Evolutionary conservation across 2,113 vertebrate genomes (phyloP).

Genomic region (Nerophis ophidion): DNA sequence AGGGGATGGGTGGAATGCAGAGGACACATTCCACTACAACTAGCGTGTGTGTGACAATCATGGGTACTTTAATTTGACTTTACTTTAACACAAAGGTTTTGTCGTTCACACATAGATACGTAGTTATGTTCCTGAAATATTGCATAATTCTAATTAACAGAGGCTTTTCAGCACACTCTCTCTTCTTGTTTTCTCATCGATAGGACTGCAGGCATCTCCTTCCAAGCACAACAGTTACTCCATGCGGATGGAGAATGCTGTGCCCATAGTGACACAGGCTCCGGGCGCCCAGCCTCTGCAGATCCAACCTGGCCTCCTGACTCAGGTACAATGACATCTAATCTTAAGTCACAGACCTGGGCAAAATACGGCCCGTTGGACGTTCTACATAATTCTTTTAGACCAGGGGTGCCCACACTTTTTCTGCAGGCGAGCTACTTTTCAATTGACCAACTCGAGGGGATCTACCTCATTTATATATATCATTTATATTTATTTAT

Average conservation of each 20-base stretch:
- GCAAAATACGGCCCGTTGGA: background rate
- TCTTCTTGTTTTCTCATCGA: slow-evolving; percentile 39
- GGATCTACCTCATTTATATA: too few species aligned
- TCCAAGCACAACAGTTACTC: slow-evolving; percentile 96
- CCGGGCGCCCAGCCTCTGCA: slow-evolving; percentile 93
- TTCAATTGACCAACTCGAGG: too few species aligned
- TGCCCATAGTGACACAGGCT: slow-evolving; percentile 97
- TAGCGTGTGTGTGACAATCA: too few species aligned
- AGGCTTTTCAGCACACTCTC: slow-evolving; percentile 7
- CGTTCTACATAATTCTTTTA: too few species aligned
- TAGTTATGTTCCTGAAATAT: slow-evolving; percentile 1
- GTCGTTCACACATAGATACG: too few species aligned
- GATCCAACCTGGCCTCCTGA: slow-evolving; percentile 92
- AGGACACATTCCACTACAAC: too few species aligned
- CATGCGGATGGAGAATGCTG: slow-evolving; percentile 94
- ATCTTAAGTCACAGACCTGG: background rate
- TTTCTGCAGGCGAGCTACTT: too few species aligned
- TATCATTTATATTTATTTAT: too few species aligned
- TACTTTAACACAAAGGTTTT: too few species aligned
- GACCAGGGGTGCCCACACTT: too few species aligned
- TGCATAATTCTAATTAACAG: background rate
- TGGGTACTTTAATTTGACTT: too few species aligned
- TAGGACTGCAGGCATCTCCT: slow-evolving; percentile 93
- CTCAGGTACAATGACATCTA: slow-evolving; percentile 82
- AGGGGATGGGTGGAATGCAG: too few species aligned